Evolutionary conservation across 2,113 vertebrate species (phyloP).

Genomic region (Scomber japonicus): DNA sequence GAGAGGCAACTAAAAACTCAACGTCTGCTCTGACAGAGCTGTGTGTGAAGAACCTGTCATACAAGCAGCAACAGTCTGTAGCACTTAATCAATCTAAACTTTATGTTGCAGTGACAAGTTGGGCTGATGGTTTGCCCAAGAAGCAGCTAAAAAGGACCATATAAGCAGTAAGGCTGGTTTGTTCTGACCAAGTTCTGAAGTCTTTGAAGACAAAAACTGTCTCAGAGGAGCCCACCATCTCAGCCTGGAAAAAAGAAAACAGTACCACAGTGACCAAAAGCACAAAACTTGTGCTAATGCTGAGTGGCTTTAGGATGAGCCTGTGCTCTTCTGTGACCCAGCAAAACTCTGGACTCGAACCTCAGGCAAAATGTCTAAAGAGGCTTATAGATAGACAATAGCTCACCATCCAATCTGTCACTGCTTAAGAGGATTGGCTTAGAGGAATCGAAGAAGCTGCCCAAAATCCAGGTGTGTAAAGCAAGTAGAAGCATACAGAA

Average conservation of each 20-base stretch:
- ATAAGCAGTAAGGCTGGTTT: not conserved
- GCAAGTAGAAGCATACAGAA: not conserved
- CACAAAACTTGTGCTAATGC: not conserved
- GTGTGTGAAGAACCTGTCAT: not conserved
- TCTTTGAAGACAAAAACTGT: not conserved
- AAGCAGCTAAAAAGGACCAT: not conserved
- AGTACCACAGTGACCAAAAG: not conserved
- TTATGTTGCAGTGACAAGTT: not conserved
- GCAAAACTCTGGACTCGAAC: not conserved
- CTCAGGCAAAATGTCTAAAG: not conserved
- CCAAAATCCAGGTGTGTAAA: not conserved
- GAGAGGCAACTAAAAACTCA: not conserved
- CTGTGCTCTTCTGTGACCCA: not conserved
- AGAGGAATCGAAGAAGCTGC: not conserved
- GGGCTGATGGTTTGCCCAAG: not conserved
- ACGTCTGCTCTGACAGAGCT: not conserved
- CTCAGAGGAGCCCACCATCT: not conserved
- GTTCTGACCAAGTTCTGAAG: not conserved
- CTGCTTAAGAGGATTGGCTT: not conserved
- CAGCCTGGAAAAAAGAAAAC: too few relatives aligned
- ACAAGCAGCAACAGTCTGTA: not conserved
- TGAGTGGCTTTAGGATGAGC: not conserved
- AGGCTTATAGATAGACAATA: slow-evolving; percentile 13
- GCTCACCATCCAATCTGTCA: slow-evolving; percentile 1
- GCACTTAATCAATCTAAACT: not conserved